Conservation (phyloP, 2,113 vertebrate species). For the Orthonyx spaldingii region DNA sequence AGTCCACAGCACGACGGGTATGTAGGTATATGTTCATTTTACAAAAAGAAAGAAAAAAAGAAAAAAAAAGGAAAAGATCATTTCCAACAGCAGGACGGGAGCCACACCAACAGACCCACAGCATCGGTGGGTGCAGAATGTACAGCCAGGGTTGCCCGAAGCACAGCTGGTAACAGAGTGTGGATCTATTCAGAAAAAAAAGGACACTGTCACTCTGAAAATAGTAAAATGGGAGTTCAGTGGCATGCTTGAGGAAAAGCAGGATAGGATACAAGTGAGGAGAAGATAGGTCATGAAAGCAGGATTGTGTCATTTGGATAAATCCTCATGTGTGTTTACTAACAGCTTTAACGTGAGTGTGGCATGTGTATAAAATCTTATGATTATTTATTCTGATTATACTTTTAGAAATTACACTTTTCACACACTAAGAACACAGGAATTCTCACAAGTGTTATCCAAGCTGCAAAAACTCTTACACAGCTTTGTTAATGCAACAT, state of each 20-base stretch:
- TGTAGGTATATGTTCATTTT: accelerated
- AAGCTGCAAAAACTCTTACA: not conserved
- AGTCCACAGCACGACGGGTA: not conserved
- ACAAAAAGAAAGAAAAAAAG: not conserved
- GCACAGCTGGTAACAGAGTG: not conserved
- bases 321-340: not conserved
- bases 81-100: not conserved
- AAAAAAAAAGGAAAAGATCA: accelerated
- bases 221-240: not conserved
- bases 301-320: not conserved
- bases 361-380: not conserved
- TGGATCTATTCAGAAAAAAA: not conserved
- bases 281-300: not conserved
- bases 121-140: not conserved
- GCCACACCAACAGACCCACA: not conserved
- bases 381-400: not conserved
- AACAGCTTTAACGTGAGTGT: not conserved
- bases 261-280: not conserved
- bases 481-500: not conserved
- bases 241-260: not conserved
- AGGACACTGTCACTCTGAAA: not conserved
- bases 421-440: not conserved
- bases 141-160: not conserved
- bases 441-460: not conserved
- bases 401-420: not conserved